Conservation (phyloP, 2,888 invertebrate species). For the Sturmia bella region DNA sequence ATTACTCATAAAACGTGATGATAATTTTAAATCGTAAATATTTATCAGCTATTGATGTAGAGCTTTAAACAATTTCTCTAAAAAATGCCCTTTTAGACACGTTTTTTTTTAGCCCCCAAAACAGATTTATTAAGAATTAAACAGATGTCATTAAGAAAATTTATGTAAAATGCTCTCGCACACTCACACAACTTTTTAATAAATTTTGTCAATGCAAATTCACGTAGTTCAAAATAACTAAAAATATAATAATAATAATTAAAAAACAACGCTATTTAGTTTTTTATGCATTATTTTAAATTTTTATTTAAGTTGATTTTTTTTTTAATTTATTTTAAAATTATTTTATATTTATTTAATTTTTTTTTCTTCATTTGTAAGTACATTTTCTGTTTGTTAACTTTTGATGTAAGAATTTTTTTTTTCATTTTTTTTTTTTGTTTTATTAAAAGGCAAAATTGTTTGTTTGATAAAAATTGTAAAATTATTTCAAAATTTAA, state of each 20-base stretch:
- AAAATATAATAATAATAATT: slow-evolving; percentile 35
- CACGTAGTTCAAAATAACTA: slow-evolving; percentile 60
- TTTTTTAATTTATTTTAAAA: slow-evolving; percentile 39
- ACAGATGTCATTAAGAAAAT: slow-evolving; percentile 19
- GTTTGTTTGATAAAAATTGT: slow-evolving; percentile 31
- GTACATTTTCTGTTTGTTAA: slow-evolving; percentile 44
- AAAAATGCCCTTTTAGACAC: slow-evolving; percentile 38
- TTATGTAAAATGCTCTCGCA: slow-evolving; percentile 56
- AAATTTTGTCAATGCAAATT: slow-evolving; percentile 57
- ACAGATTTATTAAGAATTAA: slow-evolving; percentile 39
- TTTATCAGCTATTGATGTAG: slow-evolving; percentile 57
- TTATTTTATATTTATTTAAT: slow-evolving; percentile 44
- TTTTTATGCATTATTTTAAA: slow-evolving; percentile 35
- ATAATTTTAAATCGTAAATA: slow-evolving; percentile 14
- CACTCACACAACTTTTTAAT: slow-evolving; percentile 52
- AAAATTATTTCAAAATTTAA: slow-evolving; percentile 54
- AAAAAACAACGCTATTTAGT: slow-evolving; percentile 15
- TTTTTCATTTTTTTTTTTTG: slow-evolving; percentile 18
- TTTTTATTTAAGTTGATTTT: slow-evolving; percentile 54
- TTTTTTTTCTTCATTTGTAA: slow-evolving; percentile 37
- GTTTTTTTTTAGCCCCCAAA: not conserved
- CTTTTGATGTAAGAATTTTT: slow-evolving; percentile 25
- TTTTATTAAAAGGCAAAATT: slow-evolving; percentile 7
- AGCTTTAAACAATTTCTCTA: slow-evolving; percentile 48
- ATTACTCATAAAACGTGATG: not conserved